These are phyloP conservation scores for Labroides dimidiatus DNA, from an alignment of 2,797 vertebrate species.

Conservation along the genomic window DNA sequence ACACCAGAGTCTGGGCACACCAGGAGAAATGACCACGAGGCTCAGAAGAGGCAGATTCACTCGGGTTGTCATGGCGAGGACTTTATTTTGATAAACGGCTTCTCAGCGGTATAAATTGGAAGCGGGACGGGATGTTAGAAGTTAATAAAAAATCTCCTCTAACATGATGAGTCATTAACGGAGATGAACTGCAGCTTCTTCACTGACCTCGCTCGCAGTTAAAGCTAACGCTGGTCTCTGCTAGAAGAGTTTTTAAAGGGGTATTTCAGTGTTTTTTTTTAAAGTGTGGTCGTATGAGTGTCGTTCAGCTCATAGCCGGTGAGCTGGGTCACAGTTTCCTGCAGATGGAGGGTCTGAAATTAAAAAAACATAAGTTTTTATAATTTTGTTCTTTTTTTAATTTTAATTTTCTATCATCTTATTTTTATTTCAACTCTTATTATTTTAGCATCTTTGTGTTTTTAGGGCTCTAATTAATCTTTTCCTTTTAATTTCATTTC, in stretches of 20 bases:
- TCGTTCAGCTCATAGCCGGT: too few species aligned
- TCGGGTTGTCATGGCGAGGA: neutral
- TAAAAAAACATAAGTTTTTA: too few species aligned
- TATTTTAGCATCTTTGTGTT: too few species aligned
- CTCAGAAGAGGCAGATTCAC: conserved; percentile 58
- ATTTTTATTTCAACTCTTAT: too few species aligned
- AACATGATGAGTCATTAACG: conserved; percentile 17
- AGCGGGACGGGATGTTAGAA: conserved; percentile 14
- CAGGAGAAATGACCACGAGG: conserved; percentile 92
- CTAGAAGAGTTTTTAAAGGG: conserved; percentile 1
- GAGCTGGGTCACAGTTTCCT: too few species aligned
- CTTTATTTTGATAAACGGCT: conserved; percentile 40
- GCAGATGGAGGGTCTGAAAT: too few species aligned
- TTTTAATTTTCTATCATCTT: too few species aligned
- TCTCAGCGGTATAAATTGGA: conserved; percentile 6
- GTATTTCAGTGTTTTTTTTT: too few species aligned
- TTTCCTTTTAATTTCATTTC: too few species aligned
- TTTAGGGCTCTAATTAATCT: too few species aligned
- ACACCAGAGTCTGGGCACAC: conserved; percentile 84
- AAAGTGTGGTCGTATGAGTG: too few species aligned
- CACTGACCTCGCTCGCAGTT: conserved; percentile 3
- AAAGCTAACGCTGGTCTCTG: neutral
- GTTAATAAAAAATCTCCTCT: conserved; percentile 23
- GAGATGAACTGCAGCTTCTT: neutral
- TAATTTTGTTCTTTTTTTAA: too few species aligned